Evolutionary conservation across 2,113 vertebrate genomes (phyloP), one percentile per base, ranked within the genome.

Genomic region (Cryptotis parvus): DNA sequence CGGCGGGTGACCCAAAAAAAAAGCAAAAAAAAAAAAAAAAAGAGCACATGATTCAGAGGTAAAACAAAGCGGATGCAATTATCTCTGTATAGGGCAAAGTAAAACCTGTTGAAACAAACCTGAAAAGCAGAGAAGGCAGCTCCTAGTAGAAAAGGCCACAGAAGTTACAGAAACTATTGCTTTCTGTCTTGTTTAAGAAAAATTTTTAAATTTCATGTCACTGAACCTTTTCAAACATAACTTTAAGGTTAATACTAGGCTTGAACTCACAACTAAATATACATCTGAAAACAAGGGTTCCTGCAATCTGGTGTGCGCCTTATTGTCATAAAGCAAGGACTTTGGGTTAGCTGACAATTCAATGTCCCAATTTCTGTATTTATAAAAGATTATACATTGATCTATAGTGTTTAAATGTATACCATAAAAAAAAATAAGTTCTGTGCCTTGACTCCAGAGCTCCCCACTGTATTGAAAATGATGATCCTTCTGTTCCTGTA

Each of bases 11-110:
- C n/a, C n/a, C n/a, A n/a, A n/a, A n/a, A n/a, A n/a, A n/a, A n/a
- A n/a, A n/a, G n/a, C n/a, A 89, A 78, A 58, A 78, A 9, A 77
- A 76, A 84, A 81, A 88, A 73, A 22, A 0, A 37, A 85, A 68
- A 61, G 33, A 20, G 0, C 24, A 4, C 3, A 39, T 81, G 76
- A 31, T 15, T 27, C 4, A 33, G 16, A 61, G 31, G 39, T 1
- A 83, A 84, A 33, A n/a, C 35, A 79, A 14, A 35, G 45, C 35
- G 78, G 16, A 79, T 66, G 29, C 31, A 26, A n/a, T n/a, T n/a
- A n/a, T n/a, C n/a, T n/a, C n/a, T n/a, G n/a, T n/a, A n/a, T n/a
- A n/a, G n/a, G n/a, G n/a, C 10, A 1, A 27, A 68, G n/a, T 29
- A 81, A 68, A 0, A 84, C 37, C 8, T 49, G 26, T 4, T 39